Base-by-base conservation (phyloP, 1,140 invertebrate species). In the Asbolus verrucosus region DNA sequence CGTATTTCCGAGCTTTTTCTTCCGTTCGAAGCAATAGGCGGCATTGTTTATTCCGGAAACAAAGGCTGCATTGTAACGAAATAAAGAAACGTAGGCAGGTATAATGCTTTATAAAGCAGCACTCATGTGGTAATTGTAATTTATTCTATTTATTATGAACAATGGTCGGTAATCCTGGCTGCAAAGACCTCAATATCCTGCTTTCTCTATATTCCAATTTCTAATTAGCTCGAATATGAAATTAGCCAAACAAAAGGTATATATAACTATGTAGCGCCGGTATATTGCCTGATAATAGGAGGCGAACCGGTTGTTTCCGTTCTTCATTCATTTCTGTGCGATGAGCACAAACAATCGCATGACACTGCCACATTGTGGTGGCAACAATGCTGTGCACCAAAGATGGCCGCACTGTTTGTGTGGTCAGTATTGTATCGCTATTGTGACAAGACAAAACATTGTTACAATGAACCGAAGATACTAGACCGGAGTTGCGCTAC, bases 251-350 rank as follows among this genome's bases (percentile, higher is more conserved):
- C 61, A 63, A 63, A 39, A 63, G 61, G 61, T 41, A 63, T 62
- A 62, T 62, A 62, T 62, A 62, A 41, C 61, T 65, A 65, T 65
- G 36, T 65, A 65, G 62, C 63, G 62, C 24, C 67, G 67, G 72
- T 74, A 63, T 73, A 76, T 76, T 72, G 70, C 69, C 67, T 71
- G 65, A 76, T 76, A 76, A 76, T 76, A 68, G 75, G 69, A 76
- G 72, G 73, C 73, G 73, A 76, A 76, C 73, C 73, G 68, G 73
- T 76, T 76, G 73, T 76, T 76, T 74, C 75, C 75, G 73, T 76
- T 76, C 75, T 76, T 76, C 75, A 74, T 76, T 76, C 74, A 73
- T 76, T 76, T 76, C 75, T 76, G 60, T 73, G 65, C 75, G 75
- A 76, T 74, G 75, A 76, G 72, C 73, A 71, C 75, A 74, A 76